phyloP scores from a whole-genome alignment of 2,888 invertebrate genomes.

The Cremastinae sp. region DNA sequence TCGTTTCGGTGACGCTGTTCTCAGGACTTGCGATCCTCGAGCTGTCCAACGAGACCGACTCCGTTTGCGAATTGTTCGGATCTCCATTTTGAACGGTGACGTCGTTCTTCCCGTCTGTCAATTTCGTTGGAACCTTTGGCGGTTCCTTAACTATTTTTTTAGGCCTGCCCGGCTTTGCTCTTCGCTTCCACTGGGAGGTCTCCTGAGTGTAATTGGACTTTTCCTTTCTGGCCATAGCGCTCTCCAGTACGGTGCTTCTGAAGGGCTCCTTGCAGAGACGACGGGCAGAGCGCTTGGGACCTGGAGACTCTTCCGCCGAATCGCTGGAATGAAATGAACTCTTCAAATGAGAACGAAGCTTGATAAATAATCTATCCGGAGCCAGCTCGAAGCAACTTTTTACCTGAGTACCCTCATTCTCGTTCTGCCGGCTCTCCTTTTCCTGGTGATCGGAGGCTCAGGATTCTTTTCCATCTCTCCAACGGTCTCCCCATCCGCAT shows the following conservation, averaged over 20 bases:
- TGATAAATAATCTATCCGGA: neutral
- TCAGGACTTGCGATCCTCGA: constrained; percentile 68
- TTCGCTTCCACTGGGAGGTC: constrained; percentile 73
- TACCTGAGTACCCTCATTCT: constrained; percentile 73
- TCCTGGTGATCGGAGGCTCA: constrained; percentile 69
- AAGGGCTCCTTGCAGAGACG: constrained; percentile 84
- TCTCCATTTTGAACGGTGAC: constrained; percentile 63
- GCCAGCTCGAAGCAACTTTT: neutral
- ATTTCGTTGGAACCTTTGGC: constrained; percentile 59
- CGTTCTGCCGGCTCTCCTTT: constrained; percentile 70
- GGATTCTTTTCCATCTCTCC: constrained; percentile 28
- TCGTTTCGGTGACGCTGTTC: constrained; percentile 58
- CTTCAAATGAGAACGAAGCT: neutral
- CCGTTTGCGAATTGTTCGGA: constrained; percentile 64
- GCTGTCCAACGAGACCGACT: constrained; percentile 68
- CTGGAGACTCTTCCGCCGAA: constrained; percentile 73
- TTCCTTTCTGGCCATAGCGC: constrained; percentile 88
- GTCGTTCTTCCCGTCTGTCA: constrained; percentile 57
- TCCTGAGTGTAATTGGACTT: constrained; percentile 84
- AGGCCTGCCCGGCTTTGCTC: constrained; percentile 75
- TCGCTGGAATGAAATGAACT: constrained; percentile 67
- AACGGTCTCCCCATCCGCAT: constrained; percentile 43
- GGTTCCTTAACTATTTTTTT: constrained; percentile 72
- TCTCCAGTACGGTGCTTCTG: constrained; percentile 84
- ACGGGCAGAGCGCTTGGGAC: constrained; percentile 85